phyloP scores from a whole-genome alignment of 2,888 invertebrate genomes.

The Drosophila monieri region DNA sequence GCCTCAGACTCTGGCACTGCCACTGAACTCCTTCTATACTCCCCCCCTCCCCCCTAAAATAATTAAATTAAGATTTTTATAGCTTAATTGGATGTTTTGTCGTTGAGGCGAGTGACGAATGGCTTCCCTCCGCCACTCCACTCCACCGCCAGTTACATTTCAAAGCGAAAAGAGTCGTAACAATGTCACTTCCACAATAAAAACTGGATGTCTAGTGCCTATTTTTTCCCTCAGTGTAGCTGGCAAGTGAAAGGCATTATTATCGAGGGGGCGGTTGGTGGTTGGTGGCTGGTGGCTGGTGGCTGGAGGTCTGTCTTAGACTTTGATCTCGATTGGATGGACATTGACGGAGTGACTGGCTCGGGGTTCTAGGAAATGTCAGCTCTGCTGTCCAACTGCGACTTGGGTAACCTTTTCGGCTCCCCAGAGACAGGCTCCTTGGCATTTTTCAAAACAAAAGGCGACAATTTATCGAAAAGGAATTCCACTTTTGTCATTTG shows the following conservation, averaged over 20 bases:
- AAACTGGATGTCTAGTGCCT: not conserved
- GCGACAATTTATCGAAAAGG: not conserved
- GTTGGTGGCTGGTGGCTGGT: not conserved
- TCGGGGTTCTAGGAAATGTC: conserved; percentile 14
- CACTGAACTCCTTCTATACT: conserved; percentile 15
- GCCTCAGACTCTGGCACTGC: conserved; percentile 2
- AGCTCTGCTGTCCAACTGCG: conserved; percentile 1
- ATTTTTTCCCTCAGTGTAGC: conserved; percentile 4
- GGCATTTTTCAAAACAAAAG: not conserved
- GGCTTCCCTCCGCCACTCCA: conserved; percentile 26
- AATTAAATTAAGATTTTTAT: conserved; percentile 78
- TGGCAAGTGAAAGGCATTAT: conserved; percentile 22
- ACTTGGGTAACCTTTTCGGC: not conserved
- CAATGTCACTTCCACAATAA: not conserved
- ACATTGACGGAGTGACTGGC: conserved; percentile 29
- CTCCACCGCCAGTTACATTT: conserved; percentile 26
- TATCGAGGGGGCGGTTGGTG: conserved; percentile 8
- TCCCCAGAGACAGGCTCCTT: not conserved
- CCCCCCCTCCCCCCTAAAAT: conserved; percentile 51
- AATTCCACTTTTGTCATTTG: not conserved
- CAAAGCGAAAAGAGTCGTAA: not conserved
- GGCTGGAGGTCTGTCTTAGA: not conserved
- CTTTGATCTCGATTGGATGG: conserved; percentile 35
- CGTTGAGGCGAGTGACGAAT: conserved; percentile 61
- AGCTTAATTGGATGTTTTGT: conserved; percentile 73